Evolutionary conservation across 2,113 vertebrate species (phyloP).

Genomic region (Solenodon paradoxus): DNA sequence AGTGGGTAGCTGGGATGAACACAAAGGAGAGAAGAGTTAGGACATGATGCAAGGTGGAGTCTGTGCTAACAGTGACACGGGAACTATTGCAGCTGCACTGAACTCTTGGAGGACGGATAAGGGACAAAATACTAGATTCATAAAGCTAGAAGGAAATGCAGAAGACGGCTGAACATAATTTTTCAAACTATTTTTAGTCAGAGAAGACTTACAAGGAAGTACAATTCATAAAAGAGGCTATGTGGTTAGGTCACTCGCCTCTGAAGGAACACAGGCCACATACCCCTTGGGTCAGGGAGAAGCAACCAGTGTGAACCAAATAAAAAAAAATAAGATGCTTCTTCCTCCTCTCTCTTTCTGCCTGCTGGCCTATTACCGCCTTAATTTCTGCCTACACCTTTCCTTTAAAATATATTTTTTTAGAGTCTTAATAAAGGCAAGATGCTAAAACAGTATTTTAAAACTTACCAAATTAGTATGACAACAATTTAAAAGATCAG

Average conservation of each 20-base stretch:
- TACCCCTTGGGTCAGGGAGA: no score
- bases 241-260: no score
- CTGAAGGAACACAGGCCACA: no score
- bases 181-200: not conserved
- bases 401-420: no score
- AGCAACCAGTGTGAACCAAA: no score
- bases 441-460: not conserved
- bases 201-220: not conserved
- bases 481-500: not conserved
- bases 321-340: no score
- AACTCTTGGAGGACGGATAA: not conserved
- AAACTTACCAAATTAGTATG: not conserved
- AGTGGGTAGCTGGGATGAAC: slow-evolving; percentile 87
- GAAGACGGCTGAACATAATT: not conserved
- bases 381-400: no score
- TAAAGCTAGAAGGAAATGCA: not conserved
- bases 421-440: not conserved
- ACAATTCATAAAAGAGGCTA: not conserved
- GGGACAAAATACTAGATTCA: not conserved
- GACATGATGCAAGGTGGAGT: not conserved
- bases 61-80: fast-evolving
- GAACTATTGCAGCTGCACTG: fast-evolving
- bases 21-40: not conserved
- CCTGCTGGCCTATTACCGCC: no score
- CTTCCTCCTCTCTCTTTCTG: no score